Conservation (phyloP, 2,113 vertebrate genomes). For the Dromaius novaehollandiae region DNA sequence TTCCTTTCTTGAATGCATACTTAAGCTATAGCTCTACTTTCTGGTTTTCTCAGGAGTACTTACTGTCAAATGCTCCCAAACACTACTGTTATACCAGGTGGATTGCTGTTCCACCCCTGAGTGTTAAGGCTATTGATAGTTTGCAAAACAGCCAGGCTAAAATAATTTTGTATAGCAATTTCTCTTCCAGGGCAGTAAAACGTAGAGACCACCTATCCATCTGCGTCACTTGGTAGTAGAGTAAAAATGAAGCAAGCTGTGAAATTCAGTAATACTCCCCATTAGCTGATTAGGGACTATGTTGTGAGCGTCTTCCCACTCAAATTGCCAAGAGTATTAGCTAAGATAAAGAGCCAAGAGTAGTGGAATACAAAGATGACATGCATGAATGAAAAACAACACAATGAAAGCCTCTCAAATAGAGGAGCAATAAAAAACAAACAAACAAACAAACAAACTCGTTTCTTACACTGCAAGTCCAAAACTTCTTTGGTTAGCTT, state of each 20-base stretch:
- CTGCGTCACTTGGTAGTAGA: not conserved
- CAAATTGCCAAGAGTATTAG: not conserved
- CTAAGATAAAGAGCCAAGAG: not conserved
- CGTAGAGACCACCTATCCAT: not conserved
- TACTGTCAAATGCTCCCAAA: not conserved
- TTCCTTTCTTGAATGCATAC: not conserved
- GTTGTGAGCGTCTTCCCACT: not conserved
- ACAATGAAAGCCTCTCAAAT: not conserved
- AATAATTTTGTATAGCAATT: not conserved
- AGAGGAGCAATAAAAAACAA: not conserved
- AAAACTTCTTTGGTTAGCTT: not conserved
- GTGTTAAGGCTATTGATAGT: not conserved
- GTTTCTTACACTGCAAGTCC: not conserved
- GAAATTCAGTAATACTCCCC: not conserved
- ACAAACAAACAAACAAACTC: not conserved
- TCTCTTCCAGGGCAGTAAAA: not conserved
- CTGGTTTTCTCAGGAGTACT: not conserved
- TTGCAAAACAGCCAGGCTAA: not conserved
- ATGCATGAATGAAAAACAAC: not conserved
- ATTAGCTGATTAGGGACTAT: not conserved
- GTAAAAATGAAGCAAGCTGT: not conserved
- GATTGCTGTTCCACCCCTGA: not conserved
- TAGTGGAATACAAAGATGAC: not conserved
- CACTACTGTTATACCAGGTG: not conserved
- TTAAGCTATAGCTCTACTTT: not conserved